These are phyloP conservation scores for Anastrepha obliqua DNA, from an alignment of 1,140 invertebrate species.

Conservation along the genomic window DNA sequence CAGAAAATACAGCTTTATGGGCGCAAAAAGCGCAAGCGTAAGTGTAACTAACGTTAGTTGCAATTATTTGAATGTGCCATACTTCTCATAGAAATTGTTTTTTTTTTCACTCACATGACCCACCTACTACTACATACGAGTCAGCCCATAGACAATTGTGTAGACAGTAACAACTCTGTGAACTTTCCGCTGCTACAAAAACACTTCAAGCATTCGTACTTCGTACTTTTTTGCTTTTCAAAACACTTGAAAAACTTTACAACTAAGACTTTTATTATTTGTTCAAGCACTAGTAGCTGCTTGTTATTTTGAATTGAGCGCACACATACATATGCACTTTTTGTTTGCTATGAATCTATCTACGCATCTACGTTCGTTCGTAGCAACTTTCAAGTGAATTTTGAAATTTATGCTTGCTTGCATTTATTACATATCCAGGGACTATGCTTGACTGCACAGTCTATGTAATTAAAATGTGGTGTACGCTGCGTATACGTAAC, in stretches of 20 bases:
- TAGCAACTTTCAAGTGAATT: no score
- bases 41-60: not conserved
- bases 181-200: not conserved
- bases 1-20: not conserved
- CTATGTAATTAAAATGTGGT: not conserved
- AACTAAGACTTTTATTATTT: not conserved
- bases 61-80: slow-evolving; percentile 31
- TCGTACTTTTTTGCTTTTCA: not conserved
- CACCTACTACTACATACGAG: not conserved
- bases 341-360: not conserved
- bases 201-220: not conserved
- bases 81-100: not conserved
- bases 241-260: not conserved
- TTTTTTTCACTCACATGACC: not conserved
- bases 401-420: no score
- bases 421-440: not conserved
- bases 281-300: not conserved
- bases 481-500: slow-evolving; percentile 6
- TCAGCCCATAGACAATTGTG: not conserved
- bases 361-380: not conserved
- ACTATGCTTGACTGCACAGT: not conserved
- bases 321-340: not conserved
- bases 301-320: not conserved
- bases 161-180: not conserved
- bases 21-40: not conserved